phyloP scores from a whole-genome alignment of 2,888 invertebrate species.

The Lycophotia porphyrea region DNA sequence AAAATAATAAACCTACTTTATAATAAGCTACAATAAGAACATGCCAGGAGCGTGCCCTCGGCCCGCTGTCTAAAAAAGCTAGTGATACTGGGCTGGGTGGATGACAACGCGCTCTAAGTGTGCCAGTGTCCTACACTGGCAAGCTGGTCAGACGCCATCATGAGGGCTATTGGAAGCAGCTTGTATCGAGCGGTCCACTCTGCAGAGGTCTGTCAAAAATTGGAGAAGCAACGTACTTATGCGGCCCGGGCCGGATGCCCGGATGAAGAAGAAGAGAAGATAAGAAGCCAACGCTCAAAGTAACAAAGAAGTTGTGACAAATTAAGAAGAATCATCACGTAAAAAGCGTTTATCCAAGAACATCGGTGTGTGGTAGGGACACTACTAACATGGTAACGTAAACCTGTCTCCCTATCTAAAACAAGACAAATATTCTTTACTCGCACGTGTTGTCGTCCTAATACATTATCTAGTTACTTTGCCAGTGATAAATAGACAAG shows the following conservation, averaged over 20 bases:
- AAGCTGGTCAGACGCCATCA: neutral
- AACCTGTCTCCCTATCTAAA: slow-evolving; percentile 67
- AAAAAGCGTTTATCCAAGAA: neutral
- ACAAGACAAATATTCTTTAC: slow-evolving; percentile 72
- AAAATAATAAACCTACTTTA: neutral
- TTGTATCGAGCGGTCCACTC: neutral
- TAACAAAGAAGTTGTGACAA: neutral
- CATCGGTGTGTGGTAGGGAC: slow-evolving; percentile 6
- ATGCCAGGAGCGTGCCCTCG: neutral
- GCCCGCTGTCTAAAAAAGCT: neutral
- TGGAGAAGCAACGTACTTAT: neutral
- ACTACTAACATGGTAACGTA: slow-evolving; percentile 62
- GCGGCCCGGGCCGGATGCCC: too few relatives aligned
- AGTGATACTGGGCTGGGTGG: neutral
- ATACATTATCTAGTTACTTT: slow-evolving; percentile 78
- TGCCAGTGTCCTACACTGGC: too few relatives aligned
- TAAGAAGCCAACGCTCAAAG: neutral
- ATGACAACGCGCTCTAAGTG: neutral
- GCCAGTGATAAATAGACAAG: slow-evolving; percentile 77
- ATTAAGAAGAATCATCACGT: neutral
- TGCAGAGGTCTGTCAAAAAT: neutral
- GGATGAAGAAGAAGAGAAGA: neutral
- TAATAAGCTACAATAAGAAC: neutral
- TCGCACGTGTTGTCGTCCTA: slow-evolving; percentile 70
- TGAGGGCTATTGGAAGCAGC: neutral